Conservation (phyloP, 2,113 vertebrate genomes). For the Prinia subflava region DNA sequence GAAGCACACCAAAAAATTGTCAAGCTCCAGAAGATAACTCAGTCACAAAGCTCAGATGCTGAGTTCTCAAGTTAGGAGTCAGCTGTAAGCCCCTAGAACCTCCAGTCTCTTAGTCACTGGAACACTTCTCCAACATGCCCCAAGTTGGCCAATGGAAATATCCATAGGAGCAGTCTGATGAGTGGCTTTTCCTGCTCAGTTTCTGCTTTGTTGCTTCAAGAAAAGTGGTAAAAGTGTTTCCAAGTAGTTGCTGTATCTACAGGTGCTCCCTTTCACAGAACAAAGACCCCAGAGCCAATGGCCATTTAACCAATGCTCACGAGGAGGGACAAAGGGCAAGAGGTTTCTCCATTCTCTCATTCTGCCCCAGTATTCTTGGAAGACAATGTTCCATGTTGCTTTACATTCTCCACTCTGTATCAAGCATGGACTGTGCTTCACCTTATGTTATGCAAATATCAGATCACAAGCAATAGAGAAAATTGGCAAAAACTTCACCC, state of each 20-base stretch:
- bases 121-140: neutral
- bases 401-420: neutral
- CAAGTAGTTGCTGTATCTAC: neutral
- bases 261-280: neutral
- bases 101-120: neutral
- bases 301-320: neutral
- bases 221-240: neutral
- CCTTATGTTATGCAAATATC: neutral
- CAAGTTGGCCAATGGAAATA: neutral
- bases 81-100: neutral
- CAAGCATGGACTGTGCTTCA: neutral
- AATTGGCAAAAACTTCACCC: neutral
- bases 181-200: neutral
- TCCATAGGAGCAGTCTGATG: neutral
- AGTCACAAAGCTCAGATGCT: neutral
- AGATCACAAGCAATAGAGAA: neutral
- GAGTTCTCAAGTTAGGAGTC: neutral
- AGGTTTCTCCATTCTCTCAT: neutral
- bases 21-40: neutral
- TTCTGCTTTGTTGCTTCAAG: neutral
- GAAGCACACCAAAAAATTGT: neutral
- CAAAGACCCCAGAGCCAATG: neutral
- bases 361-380: neutral
- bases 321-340: rapidly evolving
- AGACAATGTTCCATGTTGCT: neutral